Base-by-base conservation (phyloP, 1,140 invertebrate species). In the Chymomyza costata region DNA sequence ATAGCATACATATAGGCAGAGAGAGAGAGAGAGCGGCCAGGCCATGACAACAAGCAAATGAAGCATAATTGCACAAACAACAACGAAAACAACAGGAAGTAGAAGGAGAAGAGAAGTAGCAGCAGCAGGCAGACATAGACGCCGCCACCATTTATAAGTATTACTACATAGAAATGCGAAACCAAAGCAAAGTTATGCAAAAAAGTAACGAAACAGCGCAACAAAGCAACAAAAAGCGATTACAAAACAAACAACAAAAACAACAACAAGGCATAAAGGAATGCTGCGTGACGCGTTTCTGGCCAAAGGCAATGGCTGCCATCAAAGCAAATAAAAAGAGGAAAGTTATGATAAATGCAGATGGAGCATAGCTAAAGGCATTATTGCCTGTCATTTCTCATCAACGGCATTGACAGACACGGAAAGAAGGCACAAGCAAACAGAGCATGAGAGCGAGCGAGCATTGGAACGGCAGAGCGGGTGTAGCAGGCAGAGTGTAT, bases 321-420 rank as follows among this genome's bases (percentile, higher is more conserved):
- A 67, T 65, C 63, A 65, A 73, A 58, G 67, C 67, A 80, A 80
- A 80, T 73, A 80, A 73, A n/a, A 66, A 67, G 49, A 80, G 49
- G 43, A 57, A 67, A 80, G 73, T 80, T 80, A 80, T 80, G 73
- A 81, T 80, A 76, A 80, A 80, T 80, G 74, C 76, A 80, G 76
- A 80, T 80, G 65, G 68, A 80, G 73, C 51, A 74, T 45, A 80
- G 74, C 69, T 52, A 53, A 56, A 53, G 65, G 76, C 76, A 62
- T 66, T 80, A 80, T 82, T 82, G 74, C 57, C 69, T 82, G 74
- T 81, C 76, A 76, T 80, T 73, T 73, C 73, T 80, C 73, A 78
- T 78, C 73, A 78, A 60, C 57, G 31, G 7, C 21, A 25, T 25
- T 25, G 3, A 3, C 21, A 25, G 21, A 25, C 21, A 25, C 8